phyloP scores from a whole-genome alignment of 2,888 invertebrate genomes.

The Agriopis marginaria region DNA sequence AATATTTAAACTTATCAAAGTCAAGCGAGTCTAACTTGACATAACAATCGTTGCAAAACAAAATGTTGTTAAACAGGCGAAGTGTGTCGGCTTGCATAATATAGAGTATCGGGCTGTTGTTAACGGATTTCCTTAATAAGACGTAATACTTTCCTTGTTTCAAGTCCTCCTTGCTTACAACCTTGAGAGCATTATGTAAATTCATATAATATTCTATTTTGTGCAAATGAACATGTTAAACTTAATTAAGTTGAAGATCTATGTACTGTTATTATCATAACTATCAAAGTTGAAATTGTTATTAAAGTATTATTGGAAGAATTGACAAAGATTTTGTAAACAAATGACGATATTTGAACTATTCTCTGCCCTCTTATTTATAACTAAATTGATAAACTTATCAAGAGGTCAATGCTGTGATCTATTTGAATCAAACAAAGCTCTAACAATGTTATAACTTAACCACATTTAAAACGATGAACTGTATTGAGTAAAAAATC shows the following conservation, averaged over 20 bases:
- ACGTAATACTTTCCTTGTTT: constrained; percentile 40
- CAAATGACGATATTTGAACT: background rate
- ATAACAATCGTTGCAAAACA: constrained; percentile 54
- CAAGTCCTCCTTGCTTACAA: constrained; percentile 5
- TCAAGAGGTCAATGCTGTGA: background rate
- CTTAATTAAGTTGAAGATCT: background rate
- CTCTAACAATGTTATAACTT: background rate
- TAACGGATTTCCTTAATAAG: constrained; percentile 71
- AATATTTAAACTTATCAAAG: constrained; percentile 40
- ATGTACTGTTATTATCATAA: no score
- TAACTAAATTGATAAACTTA: constrained; percentile 8
- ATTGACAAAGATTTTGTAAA: background rate
- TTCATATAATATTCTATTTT: background rate
- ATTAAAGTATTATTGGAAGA: background rate
- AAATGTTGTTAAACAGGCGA: constrained; percentile 49
- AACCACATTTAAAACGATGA: background rate
- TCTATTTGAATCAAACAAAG: background rate
- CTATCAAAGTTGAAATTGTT: background rate
- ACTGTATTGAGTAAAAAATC: constrained; percentile 3
- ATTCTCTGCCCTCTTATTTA: background rate
- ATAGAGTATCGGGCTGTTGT: constrained; percentile 48
- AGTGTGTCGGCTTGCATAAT: constrained; percentile 58
- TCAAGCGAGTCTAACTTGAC: constrained; percentile 40
- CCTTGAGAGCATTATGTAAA: constrained; percentile 9
- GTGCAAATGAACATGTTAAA: background rate